Evolutionary conservation across 2,797 vertebrate genomes (phyloP).

Genomic region (Halcyon chelicuti): DNA sequence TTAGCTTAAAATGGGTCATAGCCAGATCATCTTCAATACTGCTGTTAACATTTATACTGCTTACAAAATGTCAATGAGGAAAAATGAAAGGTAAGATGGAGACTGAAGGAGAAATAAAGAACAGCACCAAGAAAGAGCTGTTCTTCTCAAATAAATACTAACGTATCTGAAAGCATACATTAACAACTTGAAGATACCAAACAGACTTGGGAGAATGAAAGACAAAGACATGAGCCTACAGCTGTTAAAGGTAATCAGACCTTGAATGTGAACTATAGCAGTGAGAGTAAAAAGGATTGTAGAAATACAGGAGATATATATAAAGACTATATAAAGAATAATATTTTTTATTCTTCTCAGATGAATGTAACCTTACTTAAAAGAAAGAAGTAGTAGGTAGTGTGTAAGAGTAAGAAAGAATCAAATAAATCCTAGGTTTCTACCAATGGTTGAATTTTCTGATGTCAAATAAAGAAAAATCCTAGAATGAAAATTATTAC

Average conservation of each 20-base stretch:
- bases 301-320: neutral
- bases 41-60: neutral
- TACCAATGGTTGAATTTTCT: neutral
- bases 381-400: neutral
- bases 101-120: neutral
- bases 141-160: neutral
- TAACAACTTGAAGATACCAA: neutral
- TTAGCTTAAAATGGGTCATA: neutral
- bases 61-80: neutral
- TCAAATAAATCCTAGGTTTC: neutral
- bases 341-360: neutral
- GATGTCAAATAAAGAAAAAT: neutral
- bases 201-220: neutral
- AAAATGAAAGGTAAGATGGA: neutral
- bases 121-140: neutral
- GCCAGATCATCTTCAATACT: neutral
- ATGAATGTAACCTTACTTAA: neutral
- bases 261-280: neutral
- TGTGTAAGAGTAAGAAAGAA: neutral
- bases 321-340: neutral
- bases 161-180: neutral
- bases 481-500: neutral
- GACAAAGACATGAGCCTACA: neutral
- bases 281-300: neutral
- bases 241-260: neutral